Evolutionary conservation across 2,888 invertebrate genomes (phyloP).

Genomic region (Tenthredo livida): DNA sequence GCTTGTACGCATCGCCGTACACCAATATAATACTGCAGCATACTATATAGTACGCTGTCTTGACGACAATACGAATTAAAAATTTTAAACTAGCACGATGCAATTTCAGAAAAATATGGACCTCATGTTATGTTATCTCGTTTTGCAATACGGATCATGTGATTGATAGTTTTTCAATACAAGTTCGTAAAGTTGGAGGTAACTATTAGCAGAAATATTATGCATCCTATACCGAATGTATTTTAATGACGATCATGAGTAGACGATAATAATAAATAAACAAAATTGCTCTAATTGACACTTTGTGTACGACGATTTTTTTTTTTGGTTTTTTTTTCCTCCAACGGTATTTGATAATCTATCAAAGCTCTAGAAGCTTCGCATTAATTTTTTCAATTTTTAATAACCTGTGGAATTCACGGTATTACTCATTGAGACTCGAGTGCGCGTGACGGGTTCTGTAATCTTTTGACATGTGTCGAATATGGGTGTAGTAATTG

Average conservation of each 20-base stretch:
- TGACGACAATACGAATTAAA: background rate
- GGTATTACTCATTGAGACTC: conserved; percentile 1
- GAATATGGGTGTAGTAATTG: background rate
- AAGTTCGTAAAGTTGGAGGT: background rate
- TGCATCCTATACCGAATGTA: too few species aligned
- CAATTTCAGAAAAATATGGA: background rate
- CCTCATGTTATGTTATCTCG: background rate
- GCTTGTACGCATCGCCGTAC: background rate
- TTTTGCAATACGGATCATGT: background rate
- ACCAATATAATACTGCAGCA: background rate
- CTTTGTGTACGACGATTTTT: too few species aligned
- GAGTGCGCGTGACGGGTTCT: background rate
- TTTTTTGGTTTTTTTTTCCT: background rate
- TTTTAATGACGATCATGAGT: too few species aligned
- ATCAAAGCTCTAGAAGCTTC: background rate
- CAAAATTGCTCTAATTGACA: background rate
- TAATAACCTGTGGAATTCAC: background rate
- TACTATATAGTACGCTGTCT: background rate
- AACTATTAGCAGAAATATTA: too few species aligned
- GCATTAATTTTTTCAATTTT: background rate
- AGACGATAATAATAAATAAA: background rate
- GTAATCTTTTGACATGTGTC: background rate
- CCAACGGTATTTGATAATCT: background rate
- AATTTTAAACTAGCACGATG: background rate
- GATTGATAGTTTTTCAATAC: background rate